These are phyloP conservation scores for Nephrotoma guestfalica DNA, from an alignment of 2,888 invertebrate genomes.

Conservation along the genomic window DNA sequence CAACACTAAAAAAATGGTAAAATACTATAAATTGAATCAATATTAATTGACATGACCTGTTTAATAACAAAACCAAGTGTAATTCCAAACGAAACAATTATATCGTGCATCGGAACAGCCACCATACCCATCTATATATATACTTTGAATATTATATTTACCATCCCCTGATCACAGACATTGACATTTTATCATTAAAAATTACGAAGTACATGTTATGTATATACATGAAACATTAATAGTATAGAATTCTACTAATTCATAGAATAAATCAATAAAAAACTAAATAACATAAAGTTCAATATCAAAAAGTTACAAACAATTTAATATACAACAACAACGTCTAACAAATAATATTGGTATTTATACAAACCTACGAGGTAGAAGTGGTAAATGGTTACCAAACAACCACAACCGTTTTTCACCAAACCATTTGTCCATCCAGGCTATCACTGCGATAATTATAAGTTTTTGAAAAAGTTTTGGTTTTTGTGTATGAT, in stretches of 20 bases:
- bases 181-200: not conserved
- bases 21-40: not conserved
- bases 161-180: not conserved
- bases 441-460: constrained; percentile 31
- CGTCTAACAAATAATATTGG: not conserved
- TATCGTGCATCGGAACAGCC: not conserved
- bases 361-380: constrained; percentile 46
- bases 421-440: constrained; percentile 91
- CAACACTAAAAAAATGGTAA: not conserved
- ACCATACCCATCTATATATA: not conserved
- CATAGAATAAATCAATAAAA: not conserved
- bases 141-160: not conserved
- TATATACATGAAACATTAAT: not conserved
- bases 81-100: not conserved
- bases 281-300: not conserved
- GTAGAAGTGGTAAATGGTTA: constrained; percentile 71
- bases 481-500: not conserved
- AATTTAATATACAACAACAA: not conserved
- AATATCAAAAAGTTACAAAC: not conserved
- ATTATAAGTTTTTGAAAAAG: not conserved
- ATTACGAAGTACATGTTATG: not conserved
- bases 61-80: not conserved
- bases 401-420: constrained; percentile 84
- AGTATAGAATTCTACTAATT: not conserved
- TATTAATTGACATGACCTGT: not conserved